Evolutionary conservation across 2,113 vertebrate genomes (phyloP).

Genomic region (Oncorhynchus mykiss): DNA sequence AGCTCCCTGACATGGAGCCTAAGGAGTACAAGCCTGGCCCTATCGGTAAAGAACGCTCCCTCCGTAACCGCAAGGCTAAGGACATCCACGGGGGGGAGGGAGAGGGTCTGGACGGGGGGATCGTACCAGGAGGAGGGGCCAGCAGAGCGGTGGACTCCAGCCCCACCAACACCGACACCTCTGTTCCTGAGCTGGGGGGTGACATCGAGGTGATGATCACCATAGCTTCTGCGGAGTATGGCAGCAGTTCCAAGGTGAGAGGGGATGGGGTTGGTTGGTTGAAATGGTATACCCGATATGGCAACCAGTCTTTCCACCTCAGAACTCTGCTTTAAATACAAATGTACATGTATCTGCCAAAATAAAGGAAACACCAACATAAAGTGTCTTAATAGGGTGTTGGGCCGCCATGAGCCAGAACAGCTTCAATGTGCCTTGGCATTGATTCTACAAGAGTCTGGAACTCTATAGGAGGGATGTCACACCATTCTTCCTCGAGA

Average conservation of each 20-base stretch:
- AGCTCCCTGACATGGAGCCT: constrained; percentile 93
- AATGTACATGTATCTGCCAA: not conserved
- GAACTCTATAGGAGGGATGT: too few species aligned
- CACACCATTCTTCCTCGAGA: too few species aligned
- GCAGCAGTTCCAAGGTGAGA: constrained; percentile 83
- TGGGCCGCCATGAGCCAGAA: too few species aligned
- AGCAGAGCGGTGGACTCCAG: constrained; percentile 82
- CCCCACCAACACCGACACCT: constrained; percentile 79
- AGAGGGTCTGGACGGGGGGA: constrained; percentile 83
- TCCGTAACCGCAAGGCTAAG: constrained; percentile 97
- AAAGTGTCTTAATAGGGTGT: too few species aligned
- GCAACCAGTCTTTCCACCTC: not conserved
- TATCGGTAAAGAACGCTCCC: constrained; percentile 95
- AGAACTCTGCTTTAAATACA: not conserved
- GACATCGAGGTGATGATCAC: constrained; percentile 95
- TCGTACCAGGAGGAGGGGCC: constrained; percentile 60
- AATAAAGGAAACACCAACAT: too few species aligned
- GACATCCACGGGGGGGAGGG: constrained; percentile 86
- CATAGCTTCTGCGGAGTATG: constrained; percentile 87
- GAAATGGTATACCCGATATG: too few species aligned
- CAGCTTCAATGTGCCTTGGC: too few species aligned
- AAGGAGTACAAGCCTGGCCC: constrained; percentile 98
- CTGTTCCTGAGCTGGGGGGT: constrained; percentile 84
- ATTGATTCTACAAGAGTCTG: too few species aligned
- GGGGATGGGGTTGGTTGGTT: too few species aligned